Conservation (phyloP, 2,797 vertebrate species). For the Danio tinwini region DNA sequence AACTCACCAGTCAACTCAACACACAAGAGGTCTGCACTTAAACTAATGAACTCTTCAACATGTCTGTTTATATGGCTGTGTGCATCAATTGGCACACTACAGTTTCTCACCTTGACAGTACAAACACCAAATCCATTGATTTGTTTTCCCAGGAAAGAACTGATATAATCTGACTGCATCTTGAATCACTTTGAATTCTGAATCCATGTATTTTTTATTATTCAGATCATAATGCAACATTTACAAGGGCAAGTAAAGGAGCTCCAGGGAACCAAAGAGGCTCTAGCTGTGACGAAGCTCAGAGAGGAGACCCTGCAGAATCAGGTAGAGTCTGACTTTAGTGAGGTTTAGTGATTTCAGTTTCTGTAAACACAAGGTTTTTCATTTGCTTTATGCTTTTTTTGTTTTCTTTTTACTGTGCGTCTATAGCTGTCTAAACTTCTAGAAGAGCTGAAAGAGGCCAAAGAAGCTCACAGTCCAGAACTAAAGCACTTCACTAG, state of each 20-base stretch:
- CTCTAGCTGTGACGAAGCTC: slow-evolving; percentile 79
- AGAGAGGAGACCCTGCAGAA: slow-evolving; percentile 87
- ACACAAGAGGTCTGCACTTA: slow-evolving; percentile 83
- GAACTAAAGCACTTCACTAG: slow-evolving; percentile 85
- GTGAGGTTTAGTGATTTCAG: background rate
- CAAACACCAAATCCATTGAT: background rate
- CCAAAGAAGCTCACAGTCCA: slow-evolving; percentile 87
- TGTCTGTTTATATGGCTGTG: background rate
- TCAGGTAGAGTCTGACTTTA: slow-evolving; percentile 78
- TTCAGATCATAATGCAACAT: slow-evolving; percentile 84
- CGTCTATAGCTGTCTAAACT: slow-evolving; percentile 82
- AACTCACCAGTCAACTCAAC: slow-evolving; percentile 82
- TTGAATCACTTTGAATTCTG: background rate
- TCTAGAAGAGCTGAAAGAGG: slow-evolving; percentile 86
- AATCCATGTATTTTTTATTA: background rate
- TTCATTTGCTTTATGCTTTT: background rate
- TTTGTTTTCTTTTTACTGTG: background rate
- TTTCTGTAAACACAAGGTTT: background rate
- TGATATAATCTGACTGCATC: background rate
- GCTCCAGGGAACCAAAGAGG: slow-evolving; percentile 80
- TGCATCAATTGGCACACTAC: background rate
- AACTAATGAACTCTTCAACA: background rate
- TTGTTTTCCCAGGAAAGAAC: background rate
- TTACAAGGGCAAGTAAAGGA: slow-evolving; percentile 85
- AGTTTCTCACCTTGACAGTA: background rate